A percentile compares a stretch with the other conserved stretches of the same genome.
Conservation (phyloP, 2,888 invertebrate species). For the Uropetala carovei region DNA sequence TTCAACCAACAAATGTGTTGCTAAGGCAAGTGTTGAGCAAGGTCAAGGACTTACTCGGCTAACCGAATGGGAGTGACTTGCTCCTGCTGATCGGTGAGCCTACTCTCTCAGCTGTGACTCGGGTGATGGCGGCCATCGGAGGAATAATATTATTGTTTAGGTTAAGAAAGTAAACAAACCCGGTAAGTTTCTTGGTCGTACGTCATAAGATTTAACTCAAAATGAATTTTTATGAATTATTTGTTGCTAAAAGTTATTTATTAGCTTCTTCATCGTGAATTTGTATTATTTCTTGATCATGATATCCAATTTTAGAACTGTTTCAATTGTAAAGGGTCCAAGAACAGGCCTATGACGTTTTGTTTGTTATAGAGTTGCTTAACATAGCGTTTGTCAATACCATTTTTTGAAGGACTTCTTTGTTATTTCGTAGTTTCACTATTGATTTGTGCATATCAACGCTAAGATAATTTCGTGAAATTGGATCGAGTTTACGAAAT, state of each 20-base stretch:
- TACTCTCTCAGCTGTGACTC: too few relatives aligned
- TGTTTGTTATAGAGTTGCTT: not conserved
- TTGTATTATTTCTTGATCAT: not conserved
- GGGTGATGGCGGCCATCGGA: slow-evolving; percentile 50
- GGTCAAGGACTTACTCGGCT: too few relatives aligned
- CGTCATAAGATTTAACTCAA: not conserved
- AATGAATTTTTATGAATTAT: not conserved
- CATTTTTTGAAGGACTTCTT: not conserved
- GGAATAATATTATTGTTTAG: slow-evolving; percentile 62
- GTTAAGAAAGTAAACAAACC: slow-evolving; percentile 50
- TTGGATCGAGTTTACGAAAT: slow-evolving; percentile 17
- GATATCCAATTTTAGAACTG: slow-evolving; percentile 53
- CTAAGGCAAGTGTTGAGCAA: too few relatives aligned
- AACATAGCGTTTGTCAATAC: not conserved
- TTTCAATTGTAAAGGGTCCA: slow-evolving; percentile 39
- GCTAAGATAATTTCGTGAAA: not conserved
- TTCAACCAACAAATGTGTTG: too few relatives aligned
- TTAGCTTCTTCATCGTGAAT: not conserved
- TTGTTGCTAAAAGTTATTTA: not conserved
- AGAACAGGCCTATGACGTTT: slow-evolving; percentile 30
- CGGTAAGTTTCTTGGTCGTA: not conserved
- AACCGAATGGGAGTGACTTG: too few relatives aligned
- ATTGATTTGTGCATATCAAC: too few relatives aligned
- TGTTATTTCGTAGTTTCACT: too few relatives aligned
- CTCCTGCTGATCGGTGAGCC: too few relatives aligned